Base-by-base conservation (phyloP, 2,113 vertebrate genomes). In the Mohoua ochrocephala region DNA sequence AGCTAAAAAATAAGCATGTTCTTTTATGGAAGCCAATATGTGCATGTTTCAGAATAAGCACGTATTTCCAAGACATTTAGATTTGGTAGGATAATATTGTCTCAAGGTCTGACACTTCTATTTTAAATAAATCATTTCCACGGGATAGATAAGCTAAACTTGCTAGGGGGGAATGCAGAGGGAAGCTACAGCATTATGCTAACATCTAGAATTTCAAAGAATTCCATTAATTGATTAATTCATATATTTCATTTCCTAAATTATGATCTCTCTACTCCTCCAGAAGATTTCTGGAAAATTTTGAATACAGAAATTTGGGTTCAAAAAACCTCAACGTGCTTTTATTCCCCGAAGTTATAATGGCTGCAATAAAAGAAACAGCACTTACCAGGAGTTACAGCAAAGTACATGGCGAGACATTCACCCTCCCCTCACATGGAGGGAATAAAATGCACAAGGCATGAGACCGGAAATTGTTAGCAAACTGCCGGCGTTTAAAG, bases 401-500 rank as follows among this genome's bases (percentile, higher is more conserved):
- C 39, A 85, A 86, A 92, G 47, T 30, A 42, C 44, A 45, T 4
- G 18, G 56, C 2, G 9, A 92, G 76, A 71, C 59, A 71, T 59
- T 92, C 83, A 63, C 67, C 68, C 79, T 73, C 42, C 42, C 64
- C 49, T 87, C 60, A 41, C 12, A 87, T 3, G 28, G 44, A 81
- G 64, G 53, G 94, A 95, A 92, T 93, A 90, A 95, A 94, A 89
- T 42, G 79, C 73, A 78, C 13, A 28, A 92, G 56, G 85, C 65
- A 87, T 45, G 21, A 94, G 91, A 73, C 42, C 54, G 50, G 88
- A 95, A 96, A 95, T 68, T 75, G 75, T 96, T 94, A 88, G 92
- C 91, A 95, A 96, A 92, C 94, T 86, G 90, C 80, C 37, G 30
- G 91, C 79, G 83, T 90, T 91, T 96, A 96, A 94, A 95, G 45